These are phyloP conservation scores for Sipha maydis DNA, from an alignment of 2,888 invertebrate species.

Conservation along the genomic window DNA sequence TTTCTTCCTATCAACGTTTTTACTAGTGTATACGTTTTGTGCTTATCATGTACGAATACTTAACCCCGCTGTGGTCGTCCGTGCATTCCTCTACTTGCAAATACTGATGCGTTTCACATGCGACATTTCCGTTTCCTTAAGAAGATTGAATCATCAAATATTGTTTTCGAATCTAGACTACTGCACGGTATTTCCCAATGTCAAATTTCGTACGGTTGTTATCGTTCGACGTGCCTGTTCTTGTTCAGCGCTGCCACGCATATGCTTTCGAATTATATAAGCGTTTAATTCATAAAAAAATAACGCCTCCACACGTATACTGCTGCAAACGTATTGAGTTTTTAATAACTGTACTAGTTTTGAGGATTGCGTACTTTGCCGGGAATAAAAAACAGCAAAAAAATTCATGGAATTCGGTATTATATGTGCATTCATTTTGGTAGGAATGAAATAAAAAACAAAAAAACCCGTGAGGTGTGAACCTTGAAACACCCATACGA, in stretches of 20 bases:
- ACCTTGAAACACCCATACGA: constrained; percentile 52
- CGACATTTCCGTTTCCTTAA: neutral
- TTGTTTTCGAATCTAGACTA: neutral
- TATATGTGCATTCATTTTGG: neutral
- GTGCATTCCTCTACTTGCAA: neutral
- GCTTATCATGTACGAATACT: neutral
- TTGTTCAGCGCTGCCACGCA: neutral
- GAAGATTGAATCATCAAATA: neutral
- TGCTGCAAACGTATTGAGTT: neutral
- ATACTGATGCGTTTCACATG: neutral
- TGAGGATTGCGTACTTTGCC: neutral
- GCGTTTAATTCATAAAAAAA: neutral
- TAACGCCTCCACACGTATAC: neutral
- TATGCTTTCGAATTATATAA: neutral
- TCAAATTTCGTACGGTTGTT: neutral
- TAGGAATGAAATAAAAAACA: neutral
- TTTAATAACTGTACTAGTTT: neutral
- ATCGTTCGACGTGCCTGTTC: neutral
- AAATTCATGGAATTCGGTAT: neutral
- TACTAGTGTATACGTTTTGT: neutral
- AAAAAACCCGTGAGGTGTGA: constrained; percentile 31
- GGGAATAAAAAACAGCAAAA: neutral
- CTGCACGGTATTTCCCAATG: neutral
- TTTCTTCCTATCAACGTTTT: too few species aligned
- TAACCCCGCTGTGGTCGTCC: too few species aligned